Conservation (phyloP, 2,797 vertebrate genomes). For the Parauchenoglanis punctatus region DNA sequence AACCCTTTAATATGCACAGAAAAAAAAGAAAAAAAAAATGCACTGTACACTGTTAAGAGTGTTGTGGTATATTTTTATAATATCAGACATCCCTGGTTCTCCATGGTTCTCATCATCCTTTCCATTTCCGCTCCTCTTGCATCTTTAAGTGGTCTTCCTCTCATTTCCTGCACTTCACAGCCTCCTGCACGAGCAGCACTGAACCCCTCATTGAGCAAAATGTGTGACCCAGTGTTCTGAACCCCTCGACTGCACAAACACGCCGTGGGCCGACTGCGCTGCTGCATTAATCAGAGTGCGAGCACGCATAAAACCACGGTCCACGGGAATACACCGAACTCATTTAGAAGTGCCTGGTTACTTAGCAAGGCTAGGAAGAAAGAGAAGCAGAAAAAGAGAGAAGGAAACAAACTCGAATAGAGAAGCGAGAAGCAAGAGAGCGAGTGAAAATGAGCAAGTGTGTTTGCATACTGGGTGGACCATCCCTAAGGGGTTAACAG, state of each 20-base stretch:
- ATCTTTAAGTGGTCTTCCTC: constrained; percentile 9
- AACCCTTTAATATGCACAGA: not conserved
- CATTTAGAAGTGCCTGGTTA: not conserved
- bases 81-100: not conserved
- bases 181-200: not conserved
- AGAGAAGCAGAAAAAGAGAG: not conserved
- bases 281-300: constrained; percentile 11
- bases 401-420: constrained; percentile 9
- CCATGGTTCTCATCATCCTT: not conserved
- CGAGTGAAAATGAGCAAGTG: constrained; percentile 18
- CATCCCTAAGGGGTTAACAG: constrained; percentile 53
- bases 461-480: constrained; percentile 44
- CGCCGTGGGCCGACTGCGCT: not conserved
- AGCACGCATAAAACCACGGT: too few relatives aligned
- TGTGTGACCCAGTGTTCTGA: constrained; percentile 8
- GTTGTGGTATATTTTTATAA: too few relatives aligned
- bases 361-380: not conserved
- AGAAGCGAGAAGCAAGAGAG: constrained; percentile 23
- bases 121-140: not conserved
- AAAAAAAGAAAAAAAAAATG: too few relatives aligned
- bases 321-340: not conserved
- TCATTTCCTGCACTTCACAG: constrained; percentile 7
- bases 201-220: constrained; percentile 24
- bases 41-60: not conserved
- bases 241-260: constrained; percentile 14